phyloP scores from a whole-genome alignment of 2,797 vertebrate species.

The Linurgus olivaceus region DNA sequence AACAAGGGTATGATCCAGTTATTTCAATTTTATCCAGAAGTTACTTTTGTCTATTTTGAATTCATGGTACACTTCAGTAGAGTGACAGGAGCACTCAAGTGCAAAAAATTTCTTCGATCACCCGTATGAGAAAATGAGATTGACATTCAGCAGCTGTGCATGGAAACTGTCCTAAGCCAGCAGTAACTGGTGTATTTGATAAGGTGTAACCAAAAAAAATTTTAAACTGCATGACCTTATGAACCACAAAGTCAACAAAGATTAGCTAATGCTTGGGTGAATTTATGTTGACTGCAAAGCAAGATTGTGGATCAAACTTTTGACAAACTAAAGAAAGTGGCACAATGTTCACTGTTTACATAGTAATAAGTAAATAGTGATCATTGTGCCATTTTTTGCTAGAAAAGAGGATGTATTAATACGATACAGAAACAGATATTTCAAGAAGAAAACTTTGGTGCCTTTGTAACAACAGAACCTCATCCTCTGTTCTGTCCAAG shows the following conservation, averaged over 20 bases:
- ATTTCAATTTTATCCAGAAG: neutral
- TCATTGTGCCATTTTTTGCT: neutral
- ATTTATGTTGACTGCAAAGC: neutral
- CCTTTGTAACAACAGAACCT: neutral
- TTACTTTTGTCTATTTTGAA: constrained; percentile 33
- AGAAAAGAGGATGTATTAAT: neutral
- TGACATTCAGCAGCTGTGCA: neutral
- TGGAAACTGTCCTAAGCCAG: neutral
- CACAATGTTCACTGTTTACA: neutral
- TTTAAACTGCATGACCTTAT: neutral
- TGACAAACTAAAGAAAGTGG: neutral
- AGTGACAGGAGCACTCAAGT: neutral
- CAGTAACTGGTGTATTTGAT: neutral
- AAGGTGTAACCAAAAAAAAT: neutral
- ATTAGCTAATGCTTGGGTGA: neutral
- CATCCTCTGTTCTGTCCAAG: neutral
- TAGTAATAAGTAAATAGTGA: neutral
- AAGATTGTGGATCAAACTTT: neutral
- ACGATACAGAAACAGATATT: neutral
- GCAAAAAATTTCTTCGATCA: neutral
- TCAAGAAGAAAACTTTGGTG: neutral
- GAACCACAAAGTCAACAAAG: neutral
- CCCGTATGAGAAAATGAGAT: neutral
- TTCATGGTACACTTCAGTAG: neutral
- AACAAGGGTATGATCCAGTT: neutral